These are phyloP conservation scores for Telenomus remus DNA, from an alignment of 1,140 invertebrate genomes.

Conservation along the genomic window DNA sequence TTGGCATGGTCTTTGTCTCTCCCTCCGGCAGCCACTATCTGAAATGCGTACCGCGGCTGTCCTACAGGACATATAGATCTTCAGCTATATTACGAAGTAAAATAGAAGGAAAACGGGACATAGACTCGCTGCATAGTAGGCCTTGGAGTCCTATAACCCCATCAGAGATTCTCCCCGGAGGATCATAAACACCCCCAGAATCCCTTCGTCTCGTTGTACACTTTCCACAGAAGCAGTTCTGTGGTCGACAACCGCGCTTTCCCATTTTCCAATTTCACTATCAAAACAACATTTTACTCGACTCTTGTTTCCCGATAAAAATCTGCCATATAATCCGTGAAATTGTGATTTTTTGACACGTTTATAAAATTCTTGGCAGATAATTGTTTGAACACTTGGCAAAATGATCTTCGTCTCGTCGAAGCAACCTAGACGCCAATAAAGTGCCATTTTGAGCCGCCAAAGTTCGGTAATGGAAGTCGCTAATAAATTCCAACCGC, in stretches of 20 bases:
- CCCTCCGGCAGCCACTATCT: constrained; percentile 61
- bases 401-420: constrained; percentile 20
- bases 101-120: constrained; percentile 73
- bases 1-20: constrained; percentile 50
- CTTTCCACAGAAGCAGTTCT: constrained; percentile 61
- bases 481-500: constrained; percentile 72
- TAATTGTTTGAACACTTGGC: too few species aligned
- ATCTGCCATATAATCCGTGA: background rate
- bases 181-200: constrained; percentile 64
- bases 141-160: constrained; percentile 75
- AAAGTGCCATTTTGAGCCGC: constrained; percentile 59
- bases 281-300: constrained; percentile 16
- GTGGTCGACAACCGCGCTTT: constrained; percentile 57
- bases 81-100: constrained; percentile 73
- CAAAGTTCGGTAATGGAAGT: constrained; percentile 71
- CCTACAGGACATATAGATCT: constrained; percentile 69
- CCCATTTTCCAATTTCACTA: constrained; percentile 47
- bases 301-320: background rate
- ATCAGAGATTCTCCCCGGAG: constrained; percentile 73
- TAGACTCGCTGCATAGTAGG: constrained; percentile 72
- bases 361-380: too few species aligned
- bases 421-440: constrained; percentile 56
- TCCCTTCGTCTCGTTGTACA: constrained; percentile 43
- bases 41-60: constrained; percentile 71
- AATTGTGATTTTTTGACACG: too few species aligned